These are phyloP conservation scores for Lycocorax pyrrhopterus DNA, from an alignment of 2,113 vertebrate species.

Conservation along the genomic window DNA sequence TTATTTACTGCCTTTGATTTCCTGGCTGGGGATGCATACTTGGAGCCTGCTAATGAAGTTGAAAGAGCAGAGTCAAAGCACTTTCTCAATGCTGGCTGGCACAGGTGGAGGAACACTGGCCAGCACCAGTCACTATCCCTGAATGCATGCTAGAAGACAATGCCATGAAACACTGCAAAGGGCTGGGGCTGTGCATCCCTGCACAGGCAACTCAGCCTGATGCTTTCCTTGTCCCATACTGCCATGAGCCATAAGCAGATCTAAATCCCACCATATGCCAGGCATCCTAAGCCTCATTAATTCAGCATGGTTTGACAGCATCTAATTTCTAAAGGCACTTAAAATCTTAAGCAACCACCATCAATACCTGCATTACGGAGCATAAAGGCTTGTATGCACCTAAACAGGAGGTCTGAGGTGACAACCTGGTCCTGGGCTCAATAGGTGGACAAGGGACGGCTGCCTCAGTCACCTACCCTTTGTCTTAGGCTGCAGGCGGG, in stretches of 20 bases:
- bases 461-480: neutral
- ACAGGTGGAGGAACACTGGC: neutral
- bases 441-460: neutral
- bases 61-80: neutral
- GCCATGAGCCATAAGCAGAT: neutral
- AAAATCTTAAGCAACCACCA: neutral
- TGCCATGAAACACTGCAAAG: neutral
- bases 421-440: neutral
- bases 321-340: neutral
- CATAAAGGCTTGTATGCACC: neutral
- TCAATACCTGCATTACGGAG: neutral
- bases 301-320: neutral
- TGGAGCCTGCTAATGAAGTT: neutral
- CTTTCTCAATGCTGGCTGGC: neutral
- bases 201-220: neutral
- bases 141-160: neutral
- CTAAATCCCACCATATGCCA: neutral
- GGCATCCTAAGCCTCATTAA: neutral
- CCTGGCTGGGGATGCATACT: neutral
- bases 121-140: neutral
- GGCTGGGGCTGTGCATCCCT: neutral
- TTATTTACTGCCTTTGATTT: neutral
- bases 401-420: neutral
- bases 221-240: neutral
- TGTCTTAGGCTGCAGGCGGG: neutral